Evolutionary conservation across 2,797 vertebrate genomes (phyloP).

Genomic region (Naso thynnoides): DNA sequence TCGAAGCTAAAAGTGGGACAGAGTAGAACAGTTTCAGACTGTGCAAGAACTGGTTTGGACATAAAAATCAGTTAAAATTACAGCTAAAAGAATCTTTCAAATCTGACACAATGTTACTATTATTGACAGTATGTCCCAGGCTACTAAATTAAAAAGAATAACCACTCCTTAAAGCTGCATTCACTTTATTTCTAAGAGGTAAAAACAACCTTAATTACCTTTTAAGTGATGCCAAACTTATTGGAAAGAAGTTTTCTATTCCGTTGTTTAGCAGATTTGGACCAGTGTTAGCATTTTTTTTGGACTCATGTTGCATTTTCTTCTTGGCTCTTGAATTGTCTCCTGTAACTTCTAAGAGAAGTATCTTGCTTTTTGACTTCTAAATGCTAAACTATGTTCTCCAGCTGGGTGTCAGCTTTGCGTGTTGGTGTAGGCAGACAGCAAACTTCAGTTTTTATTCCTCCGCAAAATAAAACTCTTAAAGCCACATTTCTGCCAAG

Average conservation of each 20-base stretch:
- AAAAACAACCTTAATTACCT: too few species aligned
- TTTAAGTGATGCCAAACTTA: too few species aligned
- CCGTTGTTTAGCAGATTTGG: neutral
- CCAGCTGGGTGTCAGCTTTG: neutral
- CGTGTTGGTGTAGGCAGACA: neutral
- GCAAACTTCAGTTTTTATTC: neutral
- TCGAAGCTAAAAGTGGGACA: conserved; percentile 15
- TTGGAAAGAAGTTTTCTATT: neutral
- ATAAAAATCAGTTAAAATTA: neutral
- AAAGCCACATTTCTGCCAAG: too few species aligned
- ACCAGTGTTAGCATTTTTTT: neutral
- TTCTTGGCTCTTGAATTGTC: neutral
- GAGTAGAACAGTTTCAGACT: conserved; percentile 1
- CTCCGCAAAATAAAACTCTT: neutral
- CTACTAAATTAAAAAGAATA: neutral
- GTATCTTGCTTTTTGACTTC: neutral
- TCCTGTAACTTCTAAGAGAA: neutral
- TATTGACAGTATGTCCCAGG: neutral
- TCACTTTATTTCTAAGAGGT: too few species aligned
- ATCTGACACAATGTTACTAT: neutral
- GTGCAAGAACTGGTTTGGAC: neutral
- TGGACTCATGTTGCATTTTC: neutral
- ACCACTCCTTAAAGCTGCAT: neutral
- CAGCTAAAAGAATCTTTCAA: neutral
- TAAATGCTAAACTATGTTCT: neutral